These are phyloP conservation scores for Darevskia nairensis DNA, from an alignment of 2,797 vertebrate genomes.

Conservation along the genomic window DNA sequence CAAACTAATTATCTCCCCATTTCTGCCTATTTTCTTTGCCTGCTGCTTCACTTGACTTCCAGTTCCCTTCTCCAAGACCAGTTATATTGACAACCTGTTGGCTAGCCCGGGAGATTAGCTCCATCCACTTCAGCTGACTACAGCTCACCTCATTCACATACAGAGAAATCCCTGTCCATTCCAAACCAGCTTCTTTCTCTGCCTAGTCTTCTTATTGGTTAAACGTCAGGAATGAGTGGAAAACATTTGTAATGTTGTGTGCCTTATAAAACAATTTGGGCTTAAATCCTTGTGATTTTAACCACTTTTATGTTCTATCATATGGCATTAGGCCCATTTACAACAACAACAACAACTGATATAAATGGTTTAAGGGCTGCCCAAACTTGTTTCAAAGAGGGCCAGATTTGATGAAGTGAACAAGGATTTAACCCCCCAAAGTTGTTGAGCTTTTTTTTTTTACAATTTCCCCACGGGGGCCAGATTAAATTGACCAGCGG, in stretches of 20 bases:
- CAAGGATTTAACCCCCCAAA: no score
- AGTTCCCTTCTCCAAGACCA: neutral
- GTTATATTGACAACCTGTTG: neutral
- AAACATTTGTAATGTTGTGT: neutral
- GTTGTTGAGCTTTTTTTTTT: no score
- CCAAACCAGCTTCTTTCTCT: neutral
- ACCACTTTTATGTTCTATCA: neutral
- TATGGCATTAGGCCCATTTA: neutral
- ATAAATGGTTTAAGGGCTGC: neutral
- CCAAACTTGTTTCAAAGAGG: no score
- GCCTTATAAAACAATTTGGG: neutral
- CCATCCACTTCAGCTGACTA: no score
- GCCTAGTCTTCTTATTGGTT: neutral
- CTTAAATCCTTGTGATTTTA: neutral
- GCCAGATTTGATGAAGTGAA: no score
- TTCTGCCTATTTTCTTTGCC: neutral
- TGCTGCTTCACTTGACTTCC: neutral
- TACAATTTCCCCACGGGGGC: no score
- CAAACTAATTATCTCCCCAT: neutral
- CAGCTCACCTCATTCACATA: no score
- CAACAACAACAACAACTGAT: neutral
- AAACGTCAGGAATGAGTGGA: neutral
- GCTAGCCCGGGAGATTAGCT: no score
- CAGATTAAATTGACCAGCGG: no score
- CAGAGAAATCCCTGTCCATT: no score